Percentiles rank a stretch among this genome's conserved stretches.
Evolutionary conservation across 2,888 invertebrate species (phyloP).

Genomic region (Caenorhabditis imperialis): DNA sequence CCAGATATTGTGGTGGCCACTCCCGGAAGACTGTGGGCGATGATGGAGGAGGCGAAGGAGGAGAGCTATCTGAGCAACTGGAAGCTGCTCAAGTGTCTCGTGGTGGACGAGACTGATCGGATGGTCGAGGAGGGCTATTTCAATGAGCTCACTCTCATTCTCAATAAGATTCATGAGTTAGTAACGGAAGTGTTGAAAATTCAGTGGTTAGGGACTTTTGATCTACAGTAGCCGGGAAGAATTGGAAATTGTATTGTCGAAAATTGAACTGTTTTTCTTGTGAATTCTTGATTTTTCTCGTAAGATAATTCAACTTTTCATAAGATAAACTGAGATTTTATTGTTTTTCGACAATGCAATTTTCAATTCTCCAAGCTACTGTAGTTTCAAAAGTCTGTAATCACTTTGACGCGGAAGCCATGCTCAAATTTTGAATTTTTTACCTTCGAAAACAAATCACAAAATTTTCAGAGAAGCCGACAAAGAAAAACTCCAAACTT

Average conservation of each 20-base stretch:
- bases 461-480: conserved; percentile 31
- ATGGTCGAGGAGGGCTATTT: conserved; percentile 98
- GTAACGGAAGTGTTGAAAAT: conserved; percentile 82
- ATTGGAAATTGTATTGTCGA: background rate
- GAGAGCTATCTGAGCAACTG: conserved; percentile 77
- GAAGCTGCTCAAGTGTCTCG: conserved; percentile 83
- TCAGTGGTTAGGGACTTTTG: conserved; percentile 82
- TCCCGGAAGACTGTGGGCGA: conserved; percentile 96
- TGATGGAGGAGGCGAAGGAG: conserved; percentile 82
- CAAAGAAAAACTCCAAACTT: conserved; percentile 85
- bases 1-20: conserved; percentile 97
- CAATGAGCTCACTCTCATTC: conserved; percentile 87
- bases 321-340: no score
- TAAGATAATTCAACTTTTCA: no score
- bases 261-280: background rate
- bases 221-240: no score
- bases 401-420: no score
- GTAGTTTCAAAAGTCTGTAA: no score
- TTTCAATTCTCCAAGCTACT: no score
- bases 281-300: no score
- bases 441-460: no score
- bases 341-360: no score
- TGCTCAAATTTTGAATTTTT: no score
- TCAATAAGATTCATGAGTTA: conserved; percentile 87
- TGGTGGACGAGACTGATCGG: conserved; percentile 97